Evolutionary conservation across 2,113 vertebrate species (phyloP), one percentile per base, ranked within the genome.

Genomic region (Egretta garzetta): DNA sequence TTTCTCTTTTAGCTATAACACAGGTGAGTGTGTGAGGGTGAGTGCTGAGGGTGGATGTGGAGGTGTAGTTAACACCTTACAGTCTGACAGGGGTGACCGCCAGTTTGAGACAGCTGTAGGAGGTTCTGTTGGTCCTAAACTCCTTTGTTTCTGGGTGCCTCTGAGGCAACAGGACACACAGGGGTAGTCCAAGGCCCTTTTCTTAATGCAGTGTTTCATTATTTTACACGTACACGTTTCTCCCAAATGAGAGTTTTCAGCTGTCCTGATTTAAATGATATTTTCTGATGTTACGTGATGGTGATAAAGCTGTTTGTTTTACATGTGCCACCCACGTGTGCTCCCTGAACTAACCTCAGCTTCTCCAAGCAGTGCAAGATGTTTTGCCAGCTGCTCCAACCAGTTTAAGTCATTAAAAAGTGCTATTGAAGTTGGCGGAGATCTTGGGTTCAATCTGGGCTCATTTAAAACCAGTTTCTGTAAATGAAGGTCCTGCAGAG

Each of bases 361-460:
- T 91, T 93, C 60, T 87, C 33, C 4, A 6, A 84, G 39, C 6
- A 1, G 35, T 58, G 33, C 68, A 84, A 89, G 86, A 79, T 96
- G 76, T 75, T 47, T 89, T 70, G 3, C 89, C 94, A 95, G 91
- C 76, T 94, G 89, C 68, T 95, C 23, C 28, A 91, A 64, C 15
- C 76, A 85, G 55, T 93, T 89, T 59, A 80, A 91, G 73, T 89
- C 60, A 91, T 87, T 95, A 91, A 96, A 81, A 95, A 84, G n/a
- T 87, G 73, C 35, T 93, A 7, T 4, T 67, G 55, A 93, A 87
- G 52, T 87, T 93, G 76, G 49, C 1, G 0, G 35, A 80, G 80
- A 55, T 41, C 10, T 59, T 96, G 11, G 22, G 32, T 74, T 89
- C 64, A 94, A 76, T 84, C 12, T 94, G 72, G 83, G n/a, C 50